Evolutionary conservation across 2,888 invertebrate genomes (phyloP).

Genomic region (Aleiodes testaceus): DNA sequence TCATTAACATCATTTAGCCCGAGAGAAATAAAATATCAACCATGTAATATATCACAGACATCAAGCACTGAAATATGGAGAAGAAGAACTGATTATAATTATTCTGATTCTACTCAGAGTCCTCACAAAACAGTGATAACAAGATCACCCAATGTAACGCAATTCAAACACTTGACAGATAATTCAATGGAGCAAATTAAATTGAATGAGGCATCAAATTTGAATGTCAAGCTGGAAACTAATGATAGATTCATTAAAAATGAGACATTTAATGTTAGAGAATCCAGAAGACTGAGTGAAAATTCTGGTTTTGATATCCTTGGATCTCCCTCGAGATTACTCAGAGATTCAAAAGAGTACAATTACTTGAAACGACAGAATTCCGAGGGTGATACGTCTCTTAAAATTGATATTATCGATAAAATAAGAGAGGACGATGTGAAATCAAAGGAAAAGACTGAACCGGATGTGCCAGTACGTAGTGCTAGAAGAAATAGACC

Average conservation of each 20-base stretch:
- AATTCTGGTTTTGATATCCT: conserved; percentile 59
- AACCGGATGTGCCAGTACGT: conserved; percentile 70
- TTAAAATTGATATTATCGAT: conserved; percentile 56
- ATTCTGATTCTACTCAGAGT: conserved; percentile 58
- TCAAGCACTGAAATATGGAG: conserved; percentile 69
- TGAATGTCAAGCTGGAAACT: conserved; percentile 63
- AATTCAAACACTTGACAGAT: conserved; percentile 65
- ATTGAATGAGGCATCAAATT: conserved; percentile 65
- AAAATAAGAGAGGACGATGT: conserved; percentile 40
- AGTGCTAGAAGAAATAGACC: conserved; percentile 68
- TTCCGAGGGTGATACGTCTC: conserved; percentile 66
- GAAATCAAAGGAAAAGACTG: conserved; percentile 60
- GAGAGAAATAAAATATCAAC: conserved; percentile 62
- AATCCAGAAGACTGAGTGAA: conserved; percentile 63
- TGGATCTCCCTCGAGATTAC: conserved; percentile 20
- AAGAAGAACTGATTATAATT: conserved; percentile 61
- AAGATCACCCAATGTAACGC: conserved; percentile 66
- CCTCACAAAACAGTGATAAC: conserved; percentile 65
- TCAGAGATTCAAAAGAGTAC: conserved; percentile 59
- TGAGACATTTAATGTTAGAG: conserved; percentile 55
- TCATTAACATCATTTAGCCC: conserved; percentile 62
- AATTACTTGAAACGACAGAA: conserved; percentile 65
- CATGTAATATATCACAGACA: conserved; percentile 59
- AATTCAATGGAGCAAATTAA: conserved; percentile 63
- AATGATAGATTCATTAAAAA: conserved; percentile 59